These are phyloP conservation scores for Eumerus sabulonum DNA, from an alignment of 2,888 invertebrate genomes.

Conservation along the genomic window DNA sequence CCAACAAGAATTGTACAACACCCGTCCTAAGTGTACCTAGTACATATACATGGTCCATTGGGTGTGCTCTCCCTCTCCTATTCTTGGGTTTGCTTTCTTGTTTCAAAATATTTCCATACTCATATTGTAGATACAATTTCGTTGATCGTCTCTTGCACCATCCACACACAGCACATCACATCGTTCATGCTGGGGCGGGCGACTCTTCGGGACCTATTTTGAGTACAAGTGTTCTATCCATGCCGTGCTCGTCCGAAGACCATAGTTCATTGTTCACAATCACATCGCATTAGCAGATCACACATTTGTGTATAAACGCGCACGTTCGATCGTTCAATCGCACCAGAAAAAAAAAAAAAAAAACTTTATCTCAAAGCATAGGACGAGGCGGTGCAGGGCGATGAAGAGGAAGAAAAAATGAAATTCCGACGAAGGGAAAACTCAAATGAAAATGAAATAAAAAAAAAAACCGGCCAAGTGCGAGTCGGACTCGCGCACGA, in stretches of 20 bases:
- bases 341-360: constrained; percentile 9
- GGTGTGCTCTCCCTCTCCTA: too few relatives aligned
- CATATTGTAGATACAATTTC: constrained; percentile 40
- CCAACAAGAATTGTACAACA: constrained; percentile 53
- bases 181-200: constrained; percentile 29
- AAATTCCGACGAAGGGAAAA: constrained; percentile 52
- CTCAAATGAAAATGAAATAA: too few relatives aligned
- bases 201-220: constrained; percentile 39
- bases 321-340: constrained; percentile 23
- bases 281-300: constrained; percentile 15
- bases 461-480: too few relatives aligned
- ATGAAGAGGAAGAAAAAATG: too few relatives aligned
- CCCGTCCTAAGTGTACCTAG: constrained; percentile 52
- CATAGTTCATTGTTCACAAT: constrained; percentile 59
- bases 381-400: too few relatives aligned
- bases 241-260: constrained; percentile 11
- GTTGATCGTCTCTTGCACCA: constrained; percentile 47
- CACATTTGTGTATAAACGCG: constrained; percentile 36
- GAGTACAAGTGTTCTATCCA: constrained; percentile 59
- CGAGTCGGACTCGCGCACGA: too few relatives aligned
- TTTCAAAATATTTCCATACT: constrained; percentile 66
- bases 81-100: constrained; percentile 28
- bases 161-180: constrained; percentile 37
- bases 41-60: constrained; percentile 35
- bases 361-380: too few relatives aligned